These are phyloP conservation scores for Danio tinwini DNA, from an alignment of 2,797 vertebrate genomes.

Conservation along the genomic window DNA sequence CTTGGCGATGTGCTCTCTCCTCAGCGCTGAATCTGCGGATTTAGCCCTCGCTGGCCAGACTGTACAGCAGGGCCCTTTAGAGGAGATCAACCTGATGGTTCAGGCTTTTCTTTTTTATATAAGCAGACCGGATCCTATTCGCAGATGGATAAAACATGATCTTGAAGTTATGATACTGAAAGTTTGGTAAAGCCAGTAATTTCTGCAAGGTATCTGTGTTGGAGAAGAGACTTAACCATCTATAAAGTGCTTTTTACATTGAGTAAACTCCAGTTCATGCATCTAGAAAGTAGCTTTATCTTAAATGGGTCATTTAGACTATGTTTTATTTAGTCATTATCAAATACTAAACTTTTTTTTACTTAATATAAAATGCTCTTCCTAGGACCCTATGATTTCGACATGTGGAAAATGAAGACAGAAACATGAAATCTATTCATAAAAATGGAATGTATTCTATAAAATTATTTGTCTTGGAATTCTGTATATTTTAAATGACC, in stretches of 20 bases:
- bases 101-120: neutral
- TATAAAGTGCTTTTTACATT: neutral
- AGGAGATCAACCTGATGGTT: constrained; percentile 50
- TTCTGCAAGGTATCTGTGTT: neutral
- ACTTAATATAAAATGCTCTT: neutral
- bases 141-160: constrained; percentile 2
- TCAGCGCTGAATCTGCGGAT: constrained; percentile 53
- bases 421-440: too few species aligned
- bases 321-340: neutral
- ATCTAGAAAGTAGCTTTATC: neutral
- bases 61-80: constrained; percentile 38
- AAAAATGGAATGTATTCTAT: too few species aligned
- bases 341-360: neutral
- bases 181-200: neutral
- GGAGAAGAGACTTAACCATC: neutral
- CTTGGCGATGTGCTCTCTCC: constrained; percentile 42
- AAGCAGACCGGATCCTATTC: constrained; percentile 16
- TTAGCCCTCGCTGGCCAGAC: constrained; percentile 25
- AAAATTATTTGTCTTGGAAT: too few species aligned
- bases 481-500: too few species aligned
- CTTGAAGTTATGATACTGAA: neutral
- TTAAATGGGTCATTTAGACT: neutral
- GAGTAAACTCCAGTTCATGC: neutral
- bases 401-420: too few species aligned
- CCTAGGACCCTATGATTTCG: neutral